A percentile compares a stretch with the other conserved stretches of the same genome.
Evolutionary conservation across 2,113 vertebrate species (phyloP).

Genomic region (Choloepus hoffmanni): DNA sequence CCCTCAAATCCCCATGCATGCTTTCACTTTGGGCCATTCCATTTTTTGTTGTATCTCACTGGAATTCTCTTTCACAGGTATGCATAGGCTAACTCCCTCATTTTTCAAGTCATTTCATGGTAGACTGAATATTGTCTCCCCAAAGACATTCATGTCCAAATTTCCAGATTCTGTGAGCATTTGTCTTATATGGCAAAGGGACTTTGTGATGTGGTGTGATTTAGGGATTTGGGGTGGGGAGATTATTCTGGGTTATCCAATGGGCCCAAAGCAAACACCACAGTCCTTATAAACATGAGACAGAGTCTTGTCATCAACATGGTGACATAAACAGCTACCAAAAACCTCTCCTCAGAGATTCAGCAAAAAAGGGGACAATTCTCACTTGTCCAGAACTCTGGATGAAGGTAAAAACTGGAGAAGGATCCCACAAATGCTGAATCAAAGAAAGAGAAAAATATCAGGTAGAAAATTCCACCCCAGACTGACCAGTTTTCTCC

Average conservation of each 20-base stretch:
- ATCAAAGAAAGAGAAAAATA: too few relatives aligned
- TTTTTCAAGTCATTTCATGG: background rate
- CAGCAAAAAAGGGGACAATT: too few relatives aligned
- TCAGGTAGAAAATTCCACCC: too few relatives aligned
- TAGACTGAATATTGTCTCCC: background rate
- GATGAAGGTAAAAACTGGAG: too few relatives aligned
- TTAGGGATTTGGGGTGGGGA: background rate
- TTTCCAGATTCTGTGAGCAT: background rate
- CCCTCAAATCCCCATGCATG: background rate
- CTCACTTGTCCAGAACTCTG: too few relatives aligned
- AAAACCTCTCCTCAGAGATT: too few relatives aligned
- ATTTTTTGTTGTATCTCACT: background rate
- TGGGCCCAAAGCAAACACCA: background rate
- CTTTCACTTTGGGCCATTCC: background rate
- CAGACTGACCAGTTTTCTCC: too few relatives aligned
- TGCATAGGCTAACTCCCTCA: background rate
- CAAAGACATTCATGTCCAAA: background rate
- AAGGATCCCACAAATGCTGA: too few relatives aligned
- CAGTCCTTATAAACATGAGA: fast-evolving
- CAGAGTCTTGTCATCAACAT: background rate
- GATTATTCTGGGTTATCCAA: background rate
- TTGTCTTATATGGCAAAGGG: background rate
- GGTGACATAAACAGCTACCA: too few relatives aligned
- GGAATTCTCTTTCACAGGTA: background rate
- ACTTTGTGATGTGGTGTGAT: background rate